Evolutionary conservation across 2,797 vertebrate genomes (phyloP).

Genomic region (Tamandua tetradactyla): DNA sequence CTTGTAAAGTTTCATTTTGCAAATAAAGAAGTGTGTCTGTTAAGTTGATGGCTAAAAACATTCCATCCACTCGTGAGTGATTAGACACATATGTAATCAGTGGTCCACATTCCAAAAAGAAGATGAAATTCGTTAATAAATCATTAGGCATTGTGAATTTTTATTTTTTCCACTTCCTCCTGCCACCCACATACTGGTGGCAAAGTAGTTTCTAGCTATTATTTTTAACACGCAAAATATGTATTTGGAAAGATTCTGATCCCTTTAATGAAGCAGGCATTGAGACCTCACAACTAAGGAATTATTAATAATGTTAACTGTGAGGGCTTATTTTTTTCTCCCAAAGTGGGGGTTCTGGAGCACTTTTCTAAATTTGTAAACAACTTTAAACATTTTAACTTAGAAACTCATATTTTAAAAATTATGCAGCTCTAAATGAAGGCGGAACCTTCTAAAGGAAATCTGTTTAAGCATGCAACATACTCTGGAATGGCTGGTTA

Average conservation of each 20-base stretch:
- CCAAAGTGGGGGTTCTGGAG: slow-evolving; percentile 49
- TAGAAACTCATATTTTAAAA: slow-evolving; percentile 53
- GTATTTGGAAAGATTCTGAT: slow-evolving; percentile 47
- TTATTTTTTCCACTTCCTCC: slow-evolving; percentile 71
- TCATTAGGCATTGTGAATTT: slow-evolving; percentile 74
- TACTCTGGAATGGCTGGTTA: neutral
- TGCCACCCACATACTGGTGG: slow-evolving; percentile 76
- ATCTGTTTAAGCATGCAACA: neutral
- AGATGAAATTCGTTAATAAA: slow-evolving; percentile 79
- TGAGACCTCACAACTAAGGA: slow-evolving; percentile 63
- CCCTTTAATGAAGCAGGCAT: slow-evolving; percentile 36
- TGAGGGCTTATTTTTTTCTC: slow-evolving; percentile 21
- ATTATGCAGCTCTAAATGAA: slow-evolving; percentile 57
- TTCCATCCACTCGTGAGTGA: slow-evolving; percentile 65
- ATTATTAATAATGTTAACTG: slow-evolving; percentile 67
- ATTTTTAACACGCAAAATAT: slow-evolving; percentile 71
- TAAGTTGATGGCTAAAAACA: slow-evolving; percentile 44
- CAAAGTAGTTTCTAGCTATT: slow-evolving; percentile 63
- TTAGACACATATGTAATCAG: slow-evolving; percentile 76
- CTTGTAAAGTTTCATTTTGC: slow-evolving; percentile 37
- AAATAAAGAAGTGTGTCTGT: slow-evolving; percentile 62
- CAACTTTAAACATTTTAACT: slow-evolving; percentile 22
- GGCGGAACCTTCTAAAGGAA: slow-evolving; percentile 10
- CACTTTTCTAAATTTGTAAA: slow-evolving; percentile 61
- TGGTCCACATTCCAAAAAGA: slow-evolving; percentile 67